Base-by-base conservation (phyloP, 2,113 vertebrate species). In the Xyliphius kryptos region DNA sequence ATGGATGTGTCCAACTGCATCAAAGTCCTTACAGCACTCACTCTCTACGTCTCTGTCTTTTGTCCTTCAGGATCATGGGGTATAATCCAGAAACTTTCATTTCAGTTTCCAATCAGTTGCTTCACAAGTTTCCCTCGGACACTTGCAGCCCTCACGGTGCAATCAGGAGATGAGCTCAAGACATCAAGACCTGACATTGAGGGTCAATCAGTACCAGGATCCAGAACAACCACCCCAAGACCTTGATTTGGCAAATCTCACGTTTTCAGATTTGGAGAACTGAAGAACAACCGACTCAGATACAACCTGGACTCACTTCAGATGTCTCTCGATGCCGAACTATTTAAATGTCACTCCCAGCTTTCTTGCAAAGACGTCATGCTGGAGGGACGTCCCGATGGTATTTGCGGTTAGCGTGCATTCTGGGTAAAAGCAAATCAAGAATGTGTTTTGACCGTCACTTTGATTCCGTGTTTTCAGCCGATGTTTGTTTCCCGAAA, bases 291-390 rank as follows among this genome's bases (percentile, higher is more conserved):
- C 26, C 26, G 4, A 32, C 26, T 32, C 26, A 32, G 2, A 32
- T 32, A 32, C 26, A 32, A 32, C 21, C 50, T 44, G 56, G 60
- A 67, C 21, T 72, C 50, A 64, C 66, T n/a, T n/a, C n/a, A n/a
- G n/a, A n/a, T n/a, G n/a, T n/a, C n/a, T n/a, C 56, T 61, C 41
- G 26, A 67, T 67, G 70, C 70, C 59, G 67, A 59, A 67, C 17
- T 67, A 14, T 59, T 57, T 63, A 41, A 48, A 53, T 63, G 58
- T 63, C 53, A 32, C 44, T 43, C 47, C 58, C 12, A 38, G 41
- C 21, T 21, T 38, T 40, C 37, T 47, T 60, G 19, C 43, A 53
- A 41, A 56, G 26, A 38, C 61, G 53, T 48, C 16, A 26, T 41
- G 41, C 16, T 53, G 55, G 55, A 5, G 16, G 19, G 22, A 37